phyloP scores from a whole-genome alignment of 2,797 vertebrate genomes.

The Huso huso region DNA sequence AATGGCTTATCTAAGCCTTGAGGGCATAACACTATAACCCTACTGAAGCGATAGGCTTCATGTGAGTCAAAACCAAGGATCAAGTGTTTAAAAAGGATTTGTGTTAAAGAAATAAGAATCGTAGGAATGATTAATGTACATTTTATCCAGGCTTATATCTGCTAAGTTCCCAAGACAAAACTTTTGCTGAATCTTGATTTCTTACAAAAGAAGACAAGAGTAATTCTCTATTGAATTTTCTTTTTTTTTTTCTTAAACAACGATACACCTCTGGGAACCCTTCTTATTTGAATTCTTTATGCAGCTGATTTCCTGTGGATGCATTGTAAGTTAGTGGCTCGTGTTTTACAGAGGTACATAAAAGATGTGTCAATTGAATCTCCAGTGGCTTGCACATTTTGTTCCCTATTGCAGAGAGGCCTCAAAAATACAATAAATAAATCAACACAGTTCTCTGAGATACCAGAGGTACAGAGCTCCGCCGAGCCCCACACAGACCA shows the following conservation, averaged over 20 bases:
- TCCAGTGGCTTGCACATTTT: conserved; percentile 65
- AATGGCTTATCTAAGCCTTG: conserved; percentile 71
- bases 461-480: conserved; percentile 26
- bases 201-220: conserved; percentile 64
- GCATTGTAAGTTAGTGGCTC: conserved; percentile 75
- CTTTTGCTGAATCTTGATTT: conserved; percentile 62
- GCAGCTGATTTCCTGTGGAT: conserved; percentile 76
- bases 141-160: conserved; percentile 41
- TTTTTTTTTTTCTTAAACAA: conserved; percentile 47
- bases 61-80: conserved; percentile 51
- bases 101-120: conserved; percentile 63
- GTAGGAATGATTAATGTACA: conserved; percentile 67
- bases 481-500: conserved; percentile 12
- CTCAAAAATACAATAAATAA: conserved; percentile 70
- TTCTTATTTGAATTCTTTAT: conserved; percentile 76
- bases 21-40: conserved; percentile 57
- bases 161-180: conserved; percentile 60
- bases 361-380: conserved; percentile 74
- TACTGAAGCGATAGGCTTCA: conserved; percentile 54
- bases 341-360: conserved; percentile 64
- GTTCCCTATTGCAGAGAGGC: conserved; percentile 61
- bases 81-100: conserved; percentile 34
- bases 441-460: conserved; percentile 55
- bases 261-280: conserved; percentile 61
- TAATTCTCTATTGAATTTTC: conserved; percentile 66